Conservation (phyloP, 2,888 invertebrate species). For the Rotaria sp. region DNA sequence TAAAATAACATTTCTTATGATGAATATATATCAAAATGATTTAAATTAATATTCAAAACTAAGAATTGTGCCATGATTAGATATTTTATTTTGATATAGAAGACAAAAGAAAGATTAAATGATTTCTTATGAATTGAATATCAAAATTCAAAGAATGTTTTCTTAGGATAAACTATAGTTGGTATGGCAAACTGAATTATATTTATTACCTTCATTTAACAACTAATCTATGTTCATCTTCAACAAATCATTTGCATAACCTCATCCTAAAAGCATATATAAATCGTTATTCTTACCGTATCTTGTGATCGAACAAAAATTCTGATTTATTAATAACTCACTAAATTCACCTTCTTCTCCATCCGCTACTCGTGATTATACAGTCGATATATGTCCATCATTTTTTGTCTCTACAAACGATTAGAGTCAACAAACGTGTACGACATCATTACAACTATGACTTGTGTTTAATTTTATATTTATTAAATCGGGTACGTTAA, state of each 20-base stretch:
- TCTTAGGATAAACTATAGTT: too few species aligned
- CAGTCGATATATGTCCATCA: neutral
- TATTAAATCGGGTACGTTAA: neutral
- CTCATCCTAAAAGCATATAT: neutral
- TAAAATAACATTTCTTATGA: neutral
- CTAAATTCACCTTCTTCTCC: neutral
- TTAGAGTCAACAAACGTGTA: neutral
- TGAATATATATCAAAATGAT: neutral
- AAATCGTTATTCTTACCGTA: neutral
- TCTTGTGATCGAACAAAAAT: neutral
- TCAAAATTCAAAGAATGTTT: neutral
- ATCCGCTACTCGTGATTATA: neutral
- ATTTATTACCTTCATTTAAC: too few species aligned
- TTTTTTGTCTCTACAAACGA: neutral
- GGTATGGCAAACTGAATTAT: too few species aligned
- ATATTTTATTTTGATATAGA: neutral
- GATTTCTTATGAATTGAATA: neutral
- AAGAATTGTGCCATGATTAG: neutral
- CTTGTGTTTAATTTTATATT: neutral
- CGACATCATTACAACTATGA: neutral
- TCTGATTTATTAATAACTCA: neutral
- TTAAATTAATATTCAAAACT: neutral
- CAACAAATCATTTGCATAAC: neutral
- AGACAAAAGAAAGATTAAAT: too few species aligned
- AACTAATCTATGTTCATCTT: neutral